These are phyloP conservation scores for Aythya baeri DNA, from an alignment of 2,113 vertebrate species.

Conservation along the genomic window DNA sequence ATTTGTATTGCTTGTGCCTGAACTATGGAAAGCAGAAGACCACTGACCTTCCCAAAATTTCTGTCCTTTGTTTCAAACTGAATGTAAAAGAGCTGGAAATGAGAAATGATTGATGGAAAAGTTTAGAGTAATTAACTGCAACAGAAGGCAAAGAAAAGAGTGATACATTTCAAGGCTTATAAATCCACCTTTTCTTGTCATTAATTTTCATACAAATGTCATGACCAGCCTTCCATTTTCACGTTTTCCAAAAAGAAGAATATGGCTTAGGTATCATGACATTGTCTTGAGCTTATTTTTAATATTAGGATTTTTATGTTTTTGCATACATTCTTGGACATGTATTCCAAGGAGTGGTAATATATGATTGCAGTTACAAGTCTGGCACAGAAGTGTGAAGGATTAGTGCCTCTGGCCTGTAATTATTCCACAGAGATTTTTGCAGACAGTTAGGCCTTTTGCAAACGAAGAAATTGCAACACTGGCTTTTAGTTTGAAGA, in stretches of 20 bases:
- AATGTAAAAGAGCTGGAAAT: not conserved
- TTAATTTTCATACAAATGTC: not conserved
- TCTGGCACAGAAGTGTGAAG: not conserved
- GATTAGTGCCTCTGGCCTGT: conserved; percentile 16
- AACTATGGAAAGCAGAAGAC: not conserved
- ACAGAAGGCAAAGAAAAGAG: conserved; percentile 3
- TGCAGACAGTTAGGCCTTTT: not conserved
- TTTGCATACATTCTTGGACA: not conserved
- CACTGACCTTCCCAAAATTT: not conserved
- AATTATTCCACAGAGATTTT: conserved; percentile 6
- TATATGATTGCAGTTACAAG: conserved; percentile 25
- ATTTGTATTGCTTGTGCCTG: not conserved
- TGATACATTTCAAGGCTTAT: not conserved
- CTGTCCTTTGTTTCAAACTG: not conserved
- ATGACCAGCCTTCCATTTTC: not conserved
- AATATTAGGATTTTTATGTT: not conserved
- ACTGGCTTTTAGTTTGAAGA: not conserved
- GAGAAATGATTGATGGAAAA: not conserved
- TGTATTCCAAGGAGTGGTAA: not conserved
- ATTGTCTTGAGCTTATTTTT: not conserved
- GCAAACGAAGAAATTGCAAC: not conserved
- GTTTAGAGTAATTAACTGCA: conserved; percentile 8
- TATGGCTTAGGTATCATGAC: not conserved
- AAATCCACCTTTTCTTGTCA: conserved; percentile 7
- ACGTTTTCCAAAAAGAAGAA: not conserved